Conservation (phyloP, 2,113 vertebrate genomes). For the Lonchura striata region DNA sequence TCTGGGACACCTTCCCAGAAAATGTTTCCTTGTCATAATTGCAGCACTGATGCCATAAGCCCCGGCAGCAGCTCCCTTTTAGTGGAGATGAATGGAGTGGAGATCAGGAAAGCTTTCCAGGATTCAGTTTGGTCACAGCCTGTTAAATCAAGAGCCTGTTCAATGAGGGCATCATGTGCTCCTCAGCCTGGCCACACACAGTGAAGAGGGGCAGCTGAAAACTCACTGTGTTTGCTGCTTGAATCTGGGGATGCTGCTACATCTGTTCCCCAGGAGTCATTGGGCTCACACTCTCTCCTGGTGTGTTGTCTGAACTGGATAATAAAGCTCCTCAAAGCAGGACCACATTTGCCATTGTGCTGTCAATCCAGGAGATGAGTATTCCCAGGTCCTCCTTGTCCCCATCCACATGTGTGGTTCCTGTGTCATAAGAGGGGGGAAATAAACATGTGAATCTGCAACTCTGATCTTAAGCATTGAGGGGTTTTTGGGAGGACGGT, state of each 20-base stretch:
- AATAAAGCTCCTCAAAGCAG: neutral
- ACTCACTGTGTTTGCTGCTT: neutral
- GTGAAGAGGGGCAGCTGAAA: neutral
- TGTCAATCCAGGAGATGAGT: neutral
- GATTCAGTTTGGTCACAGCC: neutral
- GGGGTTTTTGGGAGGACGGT: neutral
- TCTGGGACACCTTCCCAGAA: constrained; percentile 40
- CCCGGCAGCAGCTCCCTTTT: neutral
- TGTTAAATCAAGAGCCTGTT: neutral
- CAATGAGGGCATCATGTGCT: neutral
- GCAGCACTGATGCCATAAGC: neutral
- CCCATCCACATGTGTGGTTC: neutral
- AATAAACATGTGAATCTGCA: neutral
- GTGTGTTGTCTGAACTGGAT: neutral
- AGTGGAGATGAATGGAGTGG: neutral
- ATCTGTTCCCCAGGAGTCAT: neutral
- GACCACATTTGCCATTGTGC: neutral
- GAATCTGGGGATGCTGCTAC: neutral
- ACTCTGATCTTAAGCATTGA: neutral
- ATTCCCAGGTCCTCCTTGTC: neutral
- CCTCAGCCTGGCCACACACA: neutral
- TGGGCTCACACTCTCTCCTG: neutral
- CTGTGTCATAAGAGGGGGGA: neutral
- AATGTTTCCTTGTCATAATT: neutral
- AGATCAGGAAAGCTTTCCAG: neutral